These are phyloP conservation scores for Artemia sp. DNA, from an alignment of 2,888 invertebrate species.

Conservation along the genomic window DNA sequence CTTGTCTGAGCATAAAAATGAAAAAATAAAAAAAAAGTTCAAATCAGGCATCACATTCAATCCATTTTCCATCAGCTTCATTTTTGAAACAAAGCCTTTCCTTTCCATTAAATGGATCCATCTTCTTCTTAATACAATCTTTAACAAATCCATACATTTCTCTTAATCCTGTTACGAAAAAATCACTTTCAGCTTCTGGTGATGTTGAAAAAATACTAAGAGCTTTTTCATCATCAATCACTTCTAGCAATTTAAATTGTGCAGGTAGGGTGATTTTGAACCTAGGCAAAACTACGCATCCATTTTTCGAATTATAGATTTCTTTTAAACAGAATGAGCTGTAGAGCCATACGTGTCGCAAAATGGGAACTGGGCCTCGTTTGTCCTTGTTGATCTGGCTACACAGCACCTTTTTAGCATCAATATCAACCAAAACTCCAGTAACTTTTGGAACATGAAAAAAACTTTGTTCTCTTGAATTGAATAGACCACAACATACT, in stretches of 20 bases:
- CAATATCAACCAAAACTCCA: neutral
- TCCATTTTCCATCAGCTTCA: neutral
- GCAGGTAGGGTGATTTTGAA: neutral
- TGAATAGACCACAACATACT: neutral
- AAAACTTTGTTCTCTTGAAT: neutral
- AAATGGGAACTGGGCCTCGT: neutral
- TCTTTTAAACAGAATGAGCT: neutral
- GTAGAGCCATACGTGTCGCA: neutral
- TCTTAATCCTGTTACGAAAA: neutral
- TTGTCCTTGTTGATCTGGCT: neutral
- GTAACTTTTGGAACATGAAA: neutral
- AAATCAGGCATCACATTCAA: neutral
- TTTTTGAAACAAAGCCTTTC: neutral
- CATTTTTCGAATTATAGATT: neutral
- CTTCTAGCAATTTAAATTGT: neutral
- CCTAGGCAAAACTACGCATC: neutral
- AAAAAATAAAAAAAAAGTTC: no score
- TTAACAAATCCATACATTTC: slow-evolving; percentile 2
- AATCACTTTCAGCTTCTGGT: slow-evolving; percentile 5
- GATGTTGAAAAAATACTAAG: neutral
- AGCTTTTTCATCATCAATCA: neutral
- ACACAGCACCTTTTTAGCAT: neutral
- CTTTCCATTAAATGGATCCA: slow-evolving; percentile 5
- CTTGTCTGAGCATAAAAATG: no score
- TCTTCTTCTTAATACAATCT: neutral